phyloP scores from a whole-genome alignment of 2,888 invertebrate species.

The Athalia rosae region DNA sequence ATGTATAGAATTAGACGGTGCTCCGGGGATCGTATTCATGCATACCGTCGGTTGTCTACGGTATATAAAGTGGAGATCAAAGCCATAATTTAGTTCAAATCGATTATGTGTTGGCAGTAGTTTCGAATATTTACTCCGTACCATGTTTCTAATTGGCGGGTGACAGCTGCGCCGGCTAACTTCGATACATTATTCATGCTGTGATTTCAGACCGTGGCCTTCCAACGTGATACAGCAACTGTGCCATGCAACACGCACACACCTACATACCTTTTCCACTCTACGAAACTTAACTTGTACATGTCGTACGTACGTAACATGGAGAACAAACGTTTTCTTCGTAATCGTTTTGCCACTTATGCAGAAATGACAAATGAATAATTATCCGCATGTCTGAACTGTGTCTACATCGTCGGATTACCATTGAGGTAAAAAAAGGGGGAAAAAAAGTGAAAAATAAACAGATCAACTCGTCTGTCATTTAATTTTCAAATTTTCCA shows the following conservation, averaged over 20 bases:
- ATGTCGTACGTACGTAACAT: background rate
- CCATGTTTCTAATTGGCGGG: conserved; percentile 61
- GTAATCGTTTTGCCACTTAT: background rate
- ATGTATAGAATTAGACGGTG: too few relatives aligned
- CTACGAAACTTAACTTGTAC: too few relatives aligned
- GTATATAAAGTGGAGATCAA: background rate
- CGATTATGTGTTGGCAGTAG: conserved; percentile 56
- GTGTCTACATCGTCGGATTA: too few relatives aligned
- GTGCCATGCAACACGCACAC: conserved; percentile 43
- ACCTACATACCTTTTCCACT: too few relatives aligned
- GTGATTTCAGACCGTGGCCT: conserved; percentile 49
- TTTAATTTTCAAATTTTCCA: too few relatives aligned
- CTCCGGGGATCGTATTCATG: too few relatives aligned
- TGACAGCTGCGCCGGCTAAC: conserved; percentile 58
- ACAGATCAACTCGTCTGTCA: too few relatives aligned
- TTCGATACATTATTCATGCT: conserved; percentile 59
- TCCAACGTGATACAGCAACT: conserved; percentile 37
- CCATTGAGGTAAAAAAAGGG: too few relatives aligned
- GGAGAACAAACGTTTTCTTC: background rate
- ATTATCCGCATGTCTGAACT: too few relatives aligned
- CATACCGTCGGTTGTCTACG: background rate
- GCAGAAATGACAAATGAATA: too few relatives aligned
- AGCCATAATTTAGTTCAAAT: conserved; percentile 50
- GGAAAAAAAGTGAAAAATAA: too few relatives aligned
- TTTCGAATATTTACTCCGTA: conserved; percentile 62